Evolutionary conservation across 2,888 invertebrate genomes (phyloP), one percentile per base, ranked within the genome.

Genomic region (Ctena decussata): DNA sequence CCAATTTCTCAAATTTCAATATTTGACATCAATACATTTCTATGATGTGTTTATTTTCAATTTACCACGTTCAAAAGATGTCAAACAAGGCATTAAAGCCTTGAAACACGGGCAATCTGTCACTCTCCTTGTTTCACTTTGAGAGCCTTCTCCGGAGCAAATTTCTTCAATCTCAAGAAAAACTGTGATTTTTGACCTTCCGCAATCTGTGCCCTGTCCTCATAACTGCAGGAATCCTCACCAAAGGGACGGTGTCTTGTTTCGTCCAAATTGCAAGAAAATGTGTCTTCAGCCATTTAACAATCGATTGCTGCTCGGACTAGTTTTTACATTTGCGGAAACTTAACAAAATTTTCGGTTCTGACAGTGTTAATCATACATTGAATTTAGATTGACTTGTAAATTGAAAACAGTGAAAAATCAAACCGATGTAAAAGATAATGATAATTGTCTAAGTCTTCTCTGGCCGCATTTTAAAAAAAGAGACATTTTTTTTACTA

Each of bases 21-120:
- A 41, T 39, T 57, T 80, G 88, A 85, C 84, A 88, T 65, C 53
- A 60, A 84, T 80, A 84, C 77, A 77, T 3, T 30, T 72, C 44
- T 65, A 24, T 72, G n/a, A 72, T 72, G 27, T 88, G 85, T 85
- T 88, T 88, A 84, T 86, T 88, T 88, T 88, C 84, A 82, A 88
- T 86, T 85, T 85, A 60, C 41, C 71, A 57, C 76, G 75, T 79
- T 82, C 74, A 37, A 39, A 44, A 37, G 79, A 76, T 88, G 88
- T 85, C 88, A 84, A 75, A 74, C 73, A 57, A 15, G 71, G 77
- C 84, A 87, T 82, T 84, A 87, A 81, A 80, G 30, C 65, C 0
- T 35, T 30, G 65, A 65, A 65, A 65, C 65, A 65, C 46, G 65
- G 65, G 65, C 65, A 65, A 30, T 35, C 65, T 65, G 65, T 65